Evolutionary conservation across 1,140 invertebrate species (phyloP).

Genomic region (Drosophila neocordata): DNA sequence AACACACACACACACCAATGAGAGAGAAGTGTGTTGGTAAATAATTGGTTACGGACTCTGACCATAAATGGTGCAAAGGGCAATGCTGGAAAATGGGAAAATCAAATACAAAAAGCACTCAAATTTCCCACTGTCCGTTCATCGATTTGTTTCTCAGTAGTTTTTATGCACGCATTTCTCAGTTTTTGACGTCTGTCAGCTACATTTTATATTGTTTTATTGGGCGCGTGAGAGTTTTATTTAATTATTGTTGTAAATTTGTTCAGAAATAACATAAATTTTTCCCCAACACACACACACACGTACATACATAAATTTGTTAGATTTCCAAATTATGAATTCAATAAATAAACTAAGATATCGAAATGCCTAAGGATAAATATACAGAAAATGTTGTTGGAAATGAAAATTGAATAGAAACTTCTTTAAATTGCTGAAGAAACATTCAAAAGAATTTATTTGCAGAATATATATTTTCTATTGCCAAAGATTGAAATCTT

Average conservation of each 20-base stretch:
- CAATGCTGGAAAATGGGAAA: constrained; percentile 33
- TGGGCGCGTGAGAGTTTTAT: constrained; percentile 64
- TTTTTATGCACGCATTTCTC: constrained; percentile 75
- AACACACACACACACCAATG: neutral
- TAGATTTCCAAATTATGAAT: constrained; percentile 50
- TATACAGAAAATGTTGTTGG: neutral
- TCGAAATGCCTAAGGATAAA: neutral
- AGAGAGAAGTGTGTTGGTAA: constrained; percentile 60
- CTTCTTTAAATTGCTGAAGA: neutral
- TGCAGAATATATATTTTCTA: no score
- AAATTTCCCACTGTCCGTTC: constrained; percentile 41
- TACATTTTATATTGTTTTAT: constrained; percentile 54
- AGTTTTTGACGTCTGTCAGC: constrained; percentile 70
- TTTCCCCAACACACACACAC: constrained; percentile 8
- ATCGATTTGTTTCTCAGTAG: constrained; percentile 51
- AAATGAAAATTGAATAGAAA: neutral
- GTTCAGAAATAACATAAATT: constrained; percentile 69
- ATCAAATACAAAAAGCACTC: constrained; percentile 57
- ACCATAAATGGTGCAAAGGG: constrained; percentile 32
- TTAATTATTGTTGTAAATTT: constrained; percentile 65
- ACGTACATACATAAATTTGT: constrained; percentile 34
- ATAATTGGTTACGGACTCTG: constrained; percentile 71
- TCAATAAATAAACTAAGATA: constrained; percentile 39
- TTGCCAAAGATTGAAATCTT: no score
- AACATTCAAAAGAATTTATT: no score